These are phyloP conservation scores for Amniataba percoides DNA, from an alignment of 2,797 vertebrate species.

Conservation along the genomic window DNA sequence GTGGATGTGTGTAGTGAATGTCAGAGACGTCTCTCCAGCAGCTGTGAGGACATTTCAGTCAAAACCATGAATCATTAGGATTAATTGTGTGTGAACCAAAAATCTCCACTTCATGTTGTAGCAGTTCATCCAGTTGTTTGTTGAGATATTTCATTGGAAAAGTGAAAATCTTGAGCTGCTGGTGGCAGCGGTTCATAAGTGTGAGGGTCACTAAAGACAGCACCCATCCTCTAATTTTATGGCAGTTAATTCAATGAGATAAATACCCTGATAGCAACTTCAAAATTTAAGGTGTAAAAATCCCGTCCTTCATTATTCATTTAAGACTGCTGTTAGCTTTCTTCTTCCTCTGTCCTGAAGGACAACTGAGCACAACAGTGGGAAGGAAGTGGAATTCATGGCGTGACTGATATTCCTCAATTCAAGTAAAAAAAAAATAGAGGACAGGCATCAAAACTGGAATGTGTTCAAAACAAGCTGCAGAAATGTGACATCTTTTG, in stretches of 20 bases:
- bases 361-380: conserved; percentile 14
- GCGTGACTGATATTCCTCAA: conserved; percentile 46
- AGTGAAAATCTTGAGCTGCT: background rate
- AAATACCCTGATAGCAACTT: background rate
- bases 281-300: background rate
- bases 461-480: conserved; percentile 52
- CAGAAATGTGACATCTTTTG: conserved; percentile 60
- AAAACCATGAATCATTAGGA: background rate
- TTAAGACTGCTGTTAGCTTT: background rate
- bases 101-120: background rate
- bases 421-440: conserved; percentile 61
- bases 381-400: conserved; percentile 26
- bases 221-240: background rate
- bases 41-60: background rate
- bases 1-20: no score
- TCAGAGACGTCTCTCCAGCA: background rate
- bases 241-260: background rate
- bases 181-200: background rate
- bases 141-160: no score
- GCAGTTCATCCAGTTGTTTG: background rate
- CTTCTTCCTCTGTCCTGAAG: background rate
- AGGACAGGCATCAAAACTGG: conserved; percentile 47
- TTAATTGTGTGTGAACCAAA: background rate
- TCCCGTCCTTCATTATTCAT: background rate
- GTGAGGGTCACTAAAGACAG: background rate